Conservation (phyloP, 1,140 invertebrate species). For the Dermatophagoides farinae region DNA sequence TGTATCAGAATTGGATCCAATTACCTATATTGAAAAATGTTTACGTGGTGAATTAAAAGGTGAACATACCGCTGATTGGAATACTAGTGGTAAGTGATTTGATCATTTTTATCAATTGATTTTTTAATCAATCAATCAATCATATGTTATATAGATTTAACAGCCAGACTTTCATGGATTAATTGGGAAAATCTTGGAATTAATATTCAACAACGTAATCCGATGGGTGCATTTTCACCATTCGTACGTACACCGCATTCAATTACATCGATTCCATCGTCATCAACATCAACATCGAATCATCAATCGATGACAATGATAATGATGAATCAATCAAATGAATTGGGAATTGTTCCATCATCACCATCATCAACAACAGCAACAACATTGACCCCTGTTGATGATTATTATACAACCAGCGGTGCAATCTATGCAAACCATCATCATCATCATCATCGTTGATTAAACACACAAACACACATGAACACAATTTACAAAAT, state of each 20-base stretch:
- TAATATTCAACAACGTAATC: conserved; percentile 51
- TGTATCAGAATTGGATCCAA: conserved; percentile 59
- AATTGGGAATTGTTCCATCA: neutral
- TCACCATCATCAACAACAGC: neutral
- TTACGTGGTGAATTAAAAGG: conserved; percentile 60
- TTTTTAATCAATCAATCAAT: too few relatives aligned
- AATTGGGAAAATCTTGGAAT: conserved; percentile 96
- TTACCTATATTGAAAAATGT: conserved; percentile 80
- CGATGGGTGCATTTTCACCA: conserved; percentile 12
- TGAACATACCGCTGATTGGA: conserved; percentile 69
- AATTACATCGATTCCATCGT: neutral
- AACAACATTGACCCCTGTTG: neutral
- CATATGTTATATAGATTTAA: conserved; percentile 48
- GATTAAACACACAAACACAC: too few relatives aligned
- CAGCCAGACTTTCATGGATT: conserved; percentile 89
- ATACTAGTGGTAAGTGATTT: conserved; percentile 61
- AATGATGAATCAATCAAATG: too few relatives aligned
- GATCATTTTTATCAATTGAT: neutral
- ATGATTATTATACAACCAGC: too few relatives aligned
- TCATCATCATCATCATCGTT: too few relatives aligned
- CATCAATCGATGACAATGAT: too few relatives aligned
- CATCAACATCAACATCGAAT: too few relatives aligned
- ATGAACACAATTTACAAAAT: too few relatives aligned
- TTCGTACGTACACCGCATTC: conserved; percentile 7
- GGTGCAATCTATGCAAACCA: too few relatives aligned